Conservation (phyloP, 2,113 vertebrate genomes). For the Chaetura pelagica region DNA sequence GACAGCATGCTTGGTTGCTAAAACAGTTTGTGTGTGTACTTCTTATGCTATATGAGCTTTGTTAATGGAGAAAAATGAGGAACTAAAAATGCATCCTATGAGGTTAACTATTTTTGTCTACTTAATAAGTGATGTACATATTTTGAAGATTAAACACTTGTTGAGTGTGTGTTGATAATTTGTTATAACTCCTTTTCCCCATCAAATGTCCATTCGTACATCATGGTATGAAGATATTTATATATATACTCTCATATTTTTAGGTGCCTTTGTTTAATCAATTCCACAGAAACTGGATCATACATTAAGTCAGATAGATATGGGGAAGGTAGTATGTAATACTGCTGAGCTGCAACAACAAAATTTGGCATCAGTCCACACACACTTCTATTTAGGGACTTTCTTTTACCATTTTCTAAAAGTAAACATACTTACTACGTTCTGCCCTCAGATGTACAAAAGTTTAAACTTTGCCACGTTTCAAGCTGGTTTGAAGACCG, state of each 20-base stretch:
- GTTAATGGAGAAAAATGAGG: not conserved
- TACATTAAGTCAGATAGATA: not conserved
- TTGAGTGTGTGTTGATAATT: not conserved
- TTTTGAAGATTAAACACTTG: not conserved
- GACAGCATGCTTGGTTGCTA: not conserved
- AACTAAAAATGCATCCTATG: not conserved
- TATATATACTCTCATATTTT: not conserved
- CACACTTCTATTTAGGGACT: not conserved
- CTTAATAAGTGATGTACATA: not conserved
- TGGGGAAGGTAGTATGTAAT: not conserved
- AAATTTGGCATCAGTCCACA: not conserved
- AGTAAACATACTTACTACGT: not conserved
- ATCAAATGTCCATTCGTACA: not conserved
- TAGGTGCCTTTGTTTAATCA: not conserved
- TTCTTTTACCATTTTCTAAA: slow-evolving; percentile 1
- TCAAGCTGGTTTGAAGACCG: not conserved
- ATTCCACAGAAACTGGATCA: not conserved
- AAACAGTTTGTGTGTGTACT: not conserved
- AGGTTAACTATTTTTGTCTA: not conserved
- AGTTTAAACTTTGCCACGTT: not conserved
- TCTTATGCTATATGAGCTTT: not conserved
- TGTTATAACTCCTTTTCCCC: not conserved
- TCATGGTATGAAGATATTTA: not conserved
- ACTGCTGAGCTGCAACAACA: not conserved
- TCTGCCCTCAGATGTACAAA: not conserved